These are phyloP conservation scores for Zaprionus taronus DNA, from an alignment of 1,140 invertebrate species.

Conservation along the genomic window DNA sequence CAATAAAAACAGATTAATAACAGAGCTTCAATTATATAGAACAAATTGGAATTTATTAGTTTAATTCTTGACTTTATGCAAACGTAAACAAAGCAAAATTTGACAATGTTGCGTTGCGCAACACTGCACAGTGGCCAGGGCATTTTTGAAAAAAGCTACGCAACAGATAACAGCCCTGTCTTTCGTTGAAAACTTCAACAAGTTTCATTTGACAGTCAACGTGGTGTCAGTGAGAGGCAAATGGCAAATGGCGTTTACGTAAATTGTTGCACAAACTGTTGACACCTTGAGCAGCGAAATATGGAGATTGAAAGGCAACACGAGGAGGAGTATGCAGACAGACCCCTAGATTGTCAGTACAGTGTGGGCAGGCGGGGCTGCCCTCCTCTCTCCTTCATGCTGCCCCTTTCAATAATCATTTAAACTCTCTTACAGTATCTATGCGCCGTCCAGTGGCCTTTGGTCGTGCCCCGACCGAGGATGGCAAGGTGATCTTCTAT, in stretches of 20 bases:
- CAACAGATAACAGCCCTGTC: not conserved
- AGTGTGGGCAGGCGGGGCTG: not conserved
- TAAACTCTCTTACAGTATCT: slow-evolving; percentile 55
- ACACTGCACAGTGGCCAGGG: not conserved
- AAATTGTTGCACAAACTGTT: not conserved
- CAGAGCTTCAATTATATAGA: too few species aligned
- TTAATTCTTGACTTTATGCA: not conserved
- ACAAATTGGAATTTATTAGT: not conserved
- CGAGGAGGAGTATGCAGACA: not conserved
- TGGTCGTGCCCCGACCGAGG: slow-evolving; percentile 71
- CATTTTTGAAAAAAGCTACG: slow-evolving; percentile 2
- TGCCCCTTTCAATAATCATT: slow-evolving; percentile 28
- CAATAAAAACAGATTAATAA: too few species aligned
- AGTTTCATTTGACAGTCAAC: slow-evolving; percentile 10
- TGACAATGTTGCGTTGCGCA: not conserved
- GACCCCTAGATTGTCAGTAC: slow-evolving; percentile 60
- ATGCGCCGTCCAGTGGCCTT: slow-evolving; percentile 76
- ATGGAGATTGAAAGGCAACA: not conserved
- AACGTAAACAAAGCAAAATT: not conserved
- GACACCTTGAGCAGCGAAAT: not conserved
- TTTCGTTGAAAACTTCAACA: slow-evolving; percentile 13
- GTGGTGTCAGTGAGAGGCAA: slow-evolving; percentile 1
- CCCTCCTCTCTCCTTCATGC: not conserved
- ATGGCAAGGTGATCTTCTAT: slow-evolving; percentile 82
- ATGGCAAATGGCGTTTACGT: not conserved